A percentile compares a stretch with the other conserved stretches of the same genome.
Conservation (phyloP, 1,140 invertebrate species). For the Rhynchophorus ferrugineus region DNA sequence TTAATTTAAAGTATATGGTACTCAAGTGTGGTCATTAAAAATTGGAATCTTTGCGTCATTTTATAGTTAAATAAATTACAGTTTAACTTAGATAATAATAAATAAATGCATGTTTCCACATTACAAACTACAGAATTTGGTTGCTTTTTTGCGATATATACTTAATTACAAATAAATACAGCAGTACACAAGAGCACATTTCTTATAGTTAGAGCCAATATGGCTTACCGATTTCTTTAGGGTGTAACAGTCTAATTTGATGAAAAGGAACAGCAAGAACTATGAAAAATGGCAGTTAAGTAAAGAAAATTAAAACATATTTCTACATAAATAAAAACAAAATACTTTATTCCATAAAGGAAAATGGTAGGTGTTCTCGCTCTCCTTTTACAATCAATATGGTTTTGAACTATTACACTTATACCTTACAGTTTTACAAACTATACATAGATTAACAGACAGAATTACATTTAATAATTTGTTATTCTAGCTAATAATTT, state of each 20-base stretch:
- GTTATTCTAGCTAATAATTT: slow-evolving; percentile 17
- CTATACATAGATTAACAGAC: slow-evolving; percentile 14
- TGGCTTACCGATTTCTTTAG: slow-evolving; percentile 1
- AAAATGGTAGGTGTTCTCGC: too few relatives aligned
- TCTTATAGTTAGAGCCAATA: slow-evolving; percentile 5
- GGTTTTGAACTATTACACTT: too few relatives aligned
- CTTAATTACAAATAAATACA: not conserved
- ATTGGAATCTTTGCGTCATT: not conserved
- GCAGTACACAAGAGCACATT: slow-evolving; percentile 1
- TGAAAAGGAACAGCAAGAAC: not conserved
- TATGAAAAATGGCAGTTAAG: not conserved
- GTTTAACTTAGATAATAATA: not conserved
- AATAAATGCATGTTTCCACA: not conserved
- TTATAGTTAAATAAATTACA: not conserved
- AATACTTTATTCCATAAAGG: too few relatives aligned
- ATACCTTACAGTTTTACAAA: slow-evolving; percentile 9
- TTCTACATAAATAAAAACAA: too few relatives aligned
- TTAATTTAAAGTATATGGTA: too few relatives aligned
- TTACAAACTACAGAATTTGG: not conserved
- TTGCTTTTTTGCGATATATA: not conserved
- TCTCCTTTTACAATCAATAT: too few relatives aligned
- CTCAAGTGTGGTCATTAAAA: too few relatives aligned
- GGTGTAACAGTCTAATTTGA: not conserved
- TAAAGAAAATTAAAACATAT: too few relatives aligned
- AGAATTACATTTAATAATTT: slow-evolving; percentile 14